These are phyloP conservation scores for Syrista parreyssii DNA, from an alignment of 2,888 invertebrate genomes.

Conservation along the genomic window DNA sequence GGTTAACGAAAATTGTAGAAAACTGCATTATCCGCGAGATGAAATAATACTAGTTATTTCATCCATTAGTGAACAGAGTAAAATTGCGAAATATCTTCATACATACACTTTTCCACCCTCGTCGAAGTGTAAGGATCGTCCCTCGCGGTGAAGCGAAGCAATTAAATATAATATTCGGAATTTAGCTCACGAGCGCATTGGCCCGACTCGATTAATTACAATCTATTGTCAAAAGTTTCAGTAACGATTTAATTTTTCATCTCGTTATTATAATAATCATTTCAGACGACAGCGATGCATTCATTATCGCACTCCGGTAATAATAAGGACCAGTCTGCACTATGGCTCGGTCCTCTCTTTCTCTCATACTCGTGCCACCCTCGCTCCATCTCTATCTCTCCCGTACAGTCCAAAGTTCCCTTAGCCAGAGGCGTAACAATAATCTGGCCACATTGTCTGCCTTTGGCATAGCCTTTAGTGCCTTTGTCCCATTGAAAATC, in stretches of 20 bases:
- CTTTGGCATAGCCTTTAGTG: background rate
- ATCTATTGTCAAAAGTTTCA: slow-evolving; percentile 7
- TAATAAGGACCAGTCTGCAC: slow-evolving; percentile 2
- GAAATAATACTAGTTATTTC: background rate
- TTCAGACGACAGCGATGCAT: slow-evolving; percentile 8
- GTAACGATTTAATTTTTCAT: slow-evolving; percentile 16
- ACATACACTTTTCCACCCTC: background rate
- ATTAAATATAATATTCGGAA: background rate
- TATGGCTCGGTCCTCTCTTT: background rate
- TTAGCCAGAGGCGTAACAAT: background rate
- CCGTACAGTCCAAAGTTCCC: background rate
- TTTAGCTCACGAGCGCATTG: background rate
- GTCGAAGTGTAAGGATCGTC: background rate
- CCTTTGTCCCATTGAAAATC: slow-evolving; percentile 14
- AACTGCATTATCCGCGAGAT: background rate
- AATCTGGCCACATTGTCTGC: background rate
- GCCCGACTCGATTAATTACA: slow-evolving; percentile 14
- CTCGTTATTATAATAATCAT: slow-evolving; percentile 15
- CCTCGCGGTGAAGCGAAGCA: background rate
- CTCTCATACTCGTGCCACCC: background rate
- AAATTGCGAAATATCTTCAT: background rate
- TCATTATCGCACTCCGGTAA: slow-evolving; percentile 15
- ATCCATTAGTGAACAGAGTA: background rate
- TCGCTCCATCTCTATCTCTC: background rate
- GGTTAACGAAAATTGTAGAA: background rate